Percentiles rank a stretch among this genome's conserved stretches.
phyloP scores from a whole-genome alignment of 2,113 vertebrate genomes.

The Phyllostomus hastatus region DNA sequence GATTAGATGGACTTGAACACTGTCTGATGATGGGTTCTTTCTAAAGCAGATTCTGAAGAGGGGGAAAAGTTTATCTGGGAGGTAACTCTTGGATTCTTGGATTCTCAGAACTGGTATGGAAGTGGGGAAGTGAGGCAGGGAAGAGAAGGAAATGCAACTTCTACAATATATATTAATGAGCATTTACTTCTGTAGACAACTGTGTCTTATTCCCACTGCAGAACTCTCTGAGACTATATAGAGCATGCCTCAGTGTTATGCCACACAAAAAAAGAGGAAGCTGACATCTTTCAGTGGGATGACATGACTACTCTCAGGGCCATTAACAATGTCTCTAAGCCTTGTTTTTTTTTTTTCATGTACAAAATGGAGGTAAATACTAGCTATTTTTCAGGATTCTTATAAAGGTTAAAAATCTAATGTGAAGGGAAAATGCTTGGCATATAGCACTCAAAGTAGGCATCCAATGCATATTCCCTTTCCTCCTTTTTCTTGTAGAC shows the following conservation, averaged over 20 bases:
- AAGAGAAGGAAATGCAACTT: neutral
- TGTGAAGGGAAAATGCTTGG: neutral
- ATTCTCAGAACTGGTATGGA: neutral
- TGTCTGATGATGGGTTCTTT: neutral
- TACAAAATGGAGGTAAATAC: neutral
- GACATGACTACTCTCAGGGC: neutral
- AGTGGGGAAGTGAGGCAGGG: neutral
- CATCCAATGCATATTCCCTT: neutral
- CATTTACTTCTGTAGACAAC: neutral
- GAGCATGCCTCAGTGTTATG: neutral
- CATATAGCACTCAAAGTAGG: neutral
- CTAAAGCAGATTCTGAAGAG: neutral
- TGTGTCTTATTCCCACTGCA: neutral
- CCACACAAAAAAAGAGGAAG: neutral
- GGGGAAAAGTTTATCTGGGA: neutral
- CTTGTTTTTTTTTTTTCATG: neutral
- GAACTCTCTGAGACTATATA: neutral
- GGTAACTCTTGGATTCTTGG: neutral
- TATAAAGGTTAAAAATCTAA: neutral
- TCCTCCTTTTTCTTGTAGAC: neutral
- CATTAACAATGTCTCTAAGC: neutral
- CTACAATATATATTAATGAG: neutral
- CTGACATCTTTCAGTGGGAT: neutral
- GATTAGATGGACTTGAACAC: neutral
- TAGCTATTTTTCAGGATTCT: neutral